A percentile compares a stretch with the other conserved stretches of the same genome.
Conservation (phyloP, 1,140 invertebrate genomes). For the Eumeta japonica region DNA sequence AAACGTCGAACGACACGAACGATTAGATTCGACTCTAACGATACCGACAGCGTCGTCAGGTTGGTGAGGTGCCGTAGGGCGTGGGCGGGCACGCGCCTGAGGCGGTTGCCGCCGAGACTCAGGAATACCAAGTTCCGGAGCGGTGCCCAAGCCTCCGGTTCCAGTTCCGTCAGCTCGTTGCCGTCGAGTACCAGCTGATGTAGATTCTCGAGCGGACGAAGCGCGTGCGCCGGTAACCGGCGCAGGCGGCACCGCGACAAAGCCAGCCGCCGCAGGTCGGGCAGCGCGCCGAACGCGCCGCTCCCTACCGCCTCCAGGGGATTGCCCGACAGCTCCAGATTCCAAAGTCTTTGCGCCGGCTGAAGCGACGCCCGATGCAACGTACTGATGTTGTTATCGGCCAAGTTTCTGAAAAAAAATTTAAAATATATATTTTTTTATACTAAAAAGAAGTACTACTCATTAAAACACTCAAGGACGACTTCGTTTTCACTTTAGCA, state of each 20-base stretch:
- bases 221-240: constrained; percentile 29
- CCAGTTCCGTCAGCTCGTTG: background rate
- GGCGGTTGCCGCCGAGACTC: constrained; percentile 33
- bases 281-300: constrained; percentile 22
- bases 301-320: constrained; percentile 25
- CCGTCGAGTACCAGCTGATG: constrained; percentile 15
- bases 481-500: no score
- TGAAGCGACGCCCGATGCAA: constrained; percentile 35
- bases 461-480: no score
- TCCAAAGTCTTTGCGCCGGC: constrained; percentile 13
- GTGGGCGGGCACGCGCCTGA: constrained; percentile 27
- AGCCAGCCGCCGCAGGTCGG: constrained; percentile 31
- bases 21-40: no score
- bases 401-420: constrained; percentile 48
- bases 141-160: background rate
- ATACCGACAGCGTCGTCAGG: constrained; percentile 34
- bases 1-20: background rate
- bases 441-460: no score
- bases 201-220: constrained; percentile 25
- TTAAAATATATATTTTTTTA: no score
- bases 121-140: constrained; percentile 22
- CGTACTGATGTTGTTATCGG: constrained; percentile 41
- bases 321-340: constrained; percentile 27
- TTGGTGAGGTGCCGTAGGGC: constrained; percentile 26
- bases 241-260: constrained; percentile 32